Base-by-base conservation (phyloP, 1,140 invertebrate species). In the Drosophila parabipectinata region DNA sequence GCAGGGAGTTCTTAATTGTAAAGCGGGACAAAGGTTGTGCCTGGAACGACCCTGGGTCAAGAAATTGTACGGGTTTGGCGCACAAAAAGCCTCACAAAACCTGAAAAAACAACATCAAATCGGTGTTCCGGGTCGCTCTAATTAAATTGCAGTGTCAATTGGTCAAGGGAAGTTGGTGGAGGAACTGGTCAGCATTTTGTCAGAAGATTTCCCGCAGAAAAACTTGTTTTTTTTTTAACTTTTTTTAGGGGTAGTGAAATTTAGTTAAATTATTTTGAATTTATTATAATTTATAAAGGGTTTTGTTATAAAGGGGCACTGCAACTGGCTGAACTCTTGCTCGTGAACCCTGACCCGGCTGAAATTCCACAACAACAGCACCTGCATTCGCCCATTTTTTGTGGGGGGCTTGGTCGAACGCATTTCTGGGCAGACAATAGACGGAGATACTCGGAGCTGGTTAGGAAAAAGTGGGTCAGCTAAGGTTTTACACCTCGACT, bases 121-220 rank as follows among this genome's bases (percentile, higher is more conserved):
- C 82, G 50, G 61, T 53, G 72, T 67, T 56, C 83, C 66, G 76
- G 83, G 83, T 88, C 83, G 83, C 79, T 88, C 83, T 88, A 88
- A 88, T 88, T 88, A 88, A 88, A 88, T 68, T 69, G 63, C 83
- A 88, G 72, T 88, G 83, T 88, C 83, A 88, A 89, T 87, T 78
- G 78, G 67, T 62, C 67, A 64, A 66, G 58, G 32, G 57, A 53
- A 47, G 41, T 30, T 41, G 41, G 8, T 48, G 51, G 41, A 12
- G 34, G 44, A 78, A 82, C 73, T 82, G 79, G 68, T 68, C 63
- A 69, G n/a, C 53, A 12, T 60, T 63, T 28, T 37, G 28, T n/a
- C 18, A 4, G 7, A 30, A 14, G 30, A 21, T 54, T 56, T 55
- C 30, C 21, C 44, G 39, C 48, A 28, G 47, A 55, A 62, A 78